Percentiles rank a stretch among this genome's conserved stretches.
These are phyloP conservation scores for Barypeithes pellucidus DNA, from an alignment of 2,888 invertebrate species.

Conservation along the genomic window DNA sequence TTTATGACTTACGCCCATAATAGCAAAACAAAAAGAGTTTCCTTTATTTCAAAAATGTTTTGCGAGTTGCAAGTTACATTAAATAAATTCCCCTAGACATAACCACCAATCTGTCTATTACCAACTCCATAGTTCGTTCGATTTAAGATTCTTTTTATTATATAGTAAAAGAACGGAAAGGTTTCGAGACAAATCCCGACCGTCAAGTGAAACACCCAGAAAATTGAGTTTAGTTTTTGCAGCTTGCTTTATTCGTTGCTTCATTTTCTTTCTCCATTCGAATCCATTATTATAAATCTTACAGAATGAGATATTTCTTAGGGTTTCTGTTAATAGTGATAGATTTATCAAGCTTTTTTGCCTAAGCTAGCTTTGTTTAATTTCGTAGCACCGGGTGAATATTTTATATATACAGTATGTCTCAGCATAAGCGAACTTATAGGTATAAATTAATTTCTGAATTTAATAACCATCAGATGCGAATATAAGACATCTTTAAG, in stretches of 20 bases:
- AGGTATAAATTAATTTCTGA: no score
- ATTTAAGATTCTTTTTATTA: constrained; percentile 33
- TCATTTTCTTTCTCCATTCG: constrained; percentile 45
- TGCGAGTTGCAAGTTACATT: background rate
- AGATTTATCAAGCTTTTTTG: constrained; percentile 38
- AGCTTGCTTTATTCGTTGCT: constrained; percentile 44
- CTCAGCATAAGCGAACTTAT: no score
- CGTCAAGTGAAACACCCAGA: constrained; percentile 57
- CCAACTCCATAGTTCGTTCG: constrained; percentile 16
- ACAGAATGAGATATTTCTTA: constrained; percentile 39
- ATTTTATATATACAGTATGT: no score
- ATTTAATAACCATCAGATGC: no score
- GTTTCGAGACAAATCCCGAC: constrained; percentile 47
- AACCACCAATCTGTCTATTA: constrained; percentile 20
- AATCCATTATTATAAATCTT: constrained; percentile 52
- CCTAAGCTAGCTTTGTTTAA: constrained; percentile 6
- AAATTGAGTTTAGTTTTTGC: constrained; percentile 55
- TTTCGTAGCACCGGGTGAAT: background rate
- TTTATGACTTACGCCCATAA: no score
- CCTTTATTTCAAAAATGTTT: no score
- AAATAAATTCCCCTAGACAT: background rate
- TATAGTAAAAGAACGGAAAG: constrained; percentile 33
- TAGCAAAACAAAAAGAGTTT: no score
- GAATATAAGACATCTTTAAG: no score
- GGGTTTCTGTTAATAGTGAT: constrained; percentile 41